Evolutionary conservation across 2,113 vertebrate species (phyloP).

Genomic region (Caranx melampygus): DNA sequence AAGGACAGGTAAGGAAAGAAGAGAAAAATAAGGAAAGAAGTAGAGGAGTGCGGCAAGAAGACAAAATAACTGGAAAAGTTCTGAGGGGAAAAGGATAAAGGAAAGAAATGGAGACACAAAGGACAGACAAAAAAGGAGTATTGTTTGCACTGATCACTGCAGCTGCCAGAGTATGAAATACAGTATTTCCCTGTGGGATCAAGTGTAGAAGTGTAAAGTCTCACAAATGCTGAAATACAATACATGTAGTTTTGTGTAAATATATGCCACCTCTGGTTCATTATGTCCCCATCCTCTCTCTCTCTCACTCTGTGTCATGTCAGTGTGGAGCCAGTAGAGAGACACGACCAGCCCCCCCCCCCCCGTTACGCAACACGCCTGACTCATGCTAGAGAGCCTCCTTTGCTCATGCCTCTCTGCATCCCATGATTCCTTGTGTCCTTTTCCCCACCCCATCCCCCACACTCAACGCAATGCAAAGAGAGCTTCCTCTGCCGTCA

Average conservation of each 20-base stretch:
- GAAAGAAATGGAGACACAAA: too few relatives aligned
- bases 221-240: neutral
- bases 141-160: too few relatives aligned
- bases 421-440: constrained; percentile 62
- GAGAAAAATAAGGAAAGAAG: too few relatives aligned
- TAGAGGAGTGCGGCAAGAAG: too few relatives aligned
- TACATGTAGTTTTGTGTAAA: too few relatives aligned
- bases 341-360: constrained; percentile 42
- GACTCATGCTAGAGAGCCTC: constrained; percentile 75
- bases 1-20: too few relatives aligned
- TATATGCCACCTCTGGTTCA: neutral
- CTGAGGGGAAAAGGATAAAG: too few relatives aligned
- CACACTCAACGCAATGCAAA: neutral
- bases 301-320: constrained; percentile 24
- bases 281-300: neutral
- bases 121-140: too few relatives aligned
- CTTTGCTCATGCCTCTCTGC: constrained; percentile 49
- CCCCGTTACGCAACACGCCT: constrained; percentile 76
- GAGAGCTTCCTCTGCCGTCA: neutral
- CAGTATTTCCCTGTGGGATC: too few relatives aligned
- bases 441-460: constrained; percentile 7
- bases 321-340: constrained; percentile 44
- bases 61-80: too few relatives aligned
- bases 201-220: neutral
- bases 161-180: too few relatives aligned